Base-by-base conservation (phyloP, 1,140 invertebrate genomes). In the Cepaea nemoralis region DNA sequence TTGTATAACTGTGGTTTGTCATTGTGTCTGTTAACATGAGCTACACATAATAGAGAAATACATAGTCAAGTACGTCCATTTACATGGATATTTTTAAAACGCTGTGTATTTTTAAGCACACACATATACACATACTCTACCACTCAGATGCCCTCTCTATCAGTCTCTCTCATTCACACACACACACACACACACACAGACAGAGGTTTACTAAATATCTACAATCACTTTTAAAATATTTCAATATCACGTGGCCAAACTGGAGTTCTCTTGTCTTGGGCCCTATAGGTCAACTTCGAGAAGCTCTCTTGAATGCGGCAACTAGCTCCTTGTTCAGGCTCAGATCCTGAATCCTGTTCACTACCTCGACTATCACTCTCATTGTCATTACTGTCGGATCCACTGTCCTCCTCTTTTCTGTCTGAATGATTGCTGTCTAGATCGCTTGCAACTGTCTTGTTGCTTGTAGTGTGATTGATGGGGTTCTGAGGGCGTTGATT, bases 221-320 rank as follows among this genome's bases (percentile, higher is more conserved):
- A n/a, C n/a, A n/a, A n/a, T n/a, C n/a, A n/a, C n/a, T n/a, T n/a
- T 63, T 63, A 63, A 63, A 63, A 63, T 63, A 63, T 63, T 31
- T 63, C 59, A 31, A 63, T 63, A 63, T 63, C 59, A 2, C n/a
- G n/a, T 31, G 59, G 59, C 59, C n/a, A 31, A 6, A 63, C 59
- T 14, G 59, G 59, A 6, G 27, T 63, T 63, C 27, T 63, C 16
- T 19, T 19, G 22, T 2, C n/a, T 27, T 27, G 27, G n/a, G n/a
- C 6, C 16, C 2, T 6, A 31, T 5, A 31, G 27, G 2, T 31
- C 1, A 27, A 27, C 16, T 27, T 63, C 33, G 2, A 31, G 27
- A 63, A 0, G 5, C 2, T 63, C 5, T 31, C 59, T 27, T 31
- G 59, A 6, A 6, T 5, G 22, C 0, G n/a, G n/a, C 5, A 31